These are phyloP conservation scores for Paedocypris micromegethes DNA, from an alignment of 2,797 vertebrate species.

Conservation along the genomic window DNA sequence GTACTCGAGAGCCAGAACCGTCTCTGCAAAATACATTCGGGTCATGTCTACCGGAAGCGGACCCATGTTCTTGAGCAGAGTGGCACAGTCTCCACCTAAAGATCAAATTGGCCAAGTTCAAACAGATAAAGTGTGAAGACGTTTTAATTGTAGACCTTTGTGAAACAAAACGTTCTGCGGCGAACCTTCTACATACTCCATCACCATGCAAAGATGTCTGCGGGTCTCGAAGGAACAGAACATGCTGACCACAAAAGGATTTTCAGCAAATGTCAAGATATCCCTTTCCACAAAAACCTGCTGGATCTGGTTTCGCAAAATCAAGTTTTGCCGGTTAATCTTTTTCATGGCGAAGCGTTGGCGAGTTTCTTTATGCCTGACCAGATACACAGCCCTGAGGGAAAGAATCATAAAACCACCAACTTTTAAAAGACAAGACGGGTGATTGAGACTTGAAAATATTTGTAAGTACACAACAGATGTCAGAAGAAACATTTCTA, in stretches of 20 bases:
- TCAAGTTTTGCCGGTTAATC: constrained; percentile 97
- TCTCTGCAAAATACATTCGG: constrained; percentile 94
- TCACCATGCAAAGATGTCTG: constrained; percentile 95
- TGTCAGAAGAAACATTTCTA: too few species aligned
- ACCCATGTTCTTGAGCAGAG: constrained; percentile 94
- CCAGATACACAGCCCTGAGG: constrained; percentile 86
- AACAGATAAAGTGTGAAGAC: too few species aligned
- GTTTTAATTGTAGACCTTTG: too few species aligned
- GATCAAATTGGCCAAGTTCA: background rate
- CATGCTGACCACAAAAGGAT: constrained; percentile 97
- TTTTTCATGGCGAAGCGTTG: constrained; percentile 98
- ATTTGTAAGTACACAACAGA: background rate
- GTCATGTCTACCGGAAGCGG: constrained; percentile 94
- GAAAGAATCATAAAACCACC: constrained; percentile 3
- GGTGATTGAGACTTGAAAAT: constrained; percentile 2
- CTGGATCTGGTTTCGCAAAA: constrained; percentile 95
- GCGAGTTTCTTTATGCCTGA: constrained; percentile 87
- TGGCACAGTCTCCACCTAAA: constrained; percentile 91
- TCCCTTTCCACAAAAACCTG: constrained; percentile 96
- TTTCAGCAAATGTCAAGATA: constrained; percentile 95
- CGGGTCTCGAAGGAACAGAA: constrained; percentile 96
- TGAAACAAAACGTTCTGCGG: background rate
- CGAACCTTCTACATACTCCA: constrained; percentile 97
- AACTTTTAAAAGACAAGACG: constrained; percentile 1
- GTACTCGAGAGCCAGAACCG: constrained; percentile 89